Conservation (phyloP, 2,797 vertebrate species). For the Neosilurus mollespiculum region DNA sequence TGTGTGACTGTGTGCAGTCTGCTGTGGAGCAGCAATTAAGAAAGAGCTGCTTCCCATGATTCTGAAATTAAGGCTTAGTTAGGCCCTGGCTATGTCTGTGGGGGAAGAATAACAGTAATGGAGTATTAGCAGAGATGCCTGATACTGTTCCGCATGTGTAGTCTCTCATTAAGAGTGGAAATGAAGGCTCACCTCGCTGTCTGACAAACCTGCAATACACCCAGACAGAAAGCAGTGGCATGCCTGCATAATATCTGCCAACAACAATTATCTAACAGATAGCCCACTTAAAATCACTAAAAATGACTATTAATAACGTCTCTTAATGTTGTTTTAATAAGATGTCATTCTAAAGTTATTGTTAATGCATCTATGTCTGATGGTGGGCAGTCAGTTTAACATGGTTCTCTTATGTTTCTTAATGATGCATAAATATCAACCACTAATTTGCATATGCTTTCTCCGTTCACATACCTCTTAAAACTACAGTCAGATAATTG, state of each 20-base stretch:
- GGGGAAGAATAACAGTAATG: slow-evolving; percentile 33
- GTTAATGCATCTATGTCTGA: slow-evolving; percentile 23
- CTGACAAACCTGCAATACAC: slow-evolving; percentile 46
- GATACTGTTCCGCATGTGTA: slow-evolving; percentile 45
- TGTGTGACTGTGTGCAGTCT: slow-evolving; percentile 20
- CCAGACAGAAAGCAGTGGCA: slow-evolving; percentile 34
- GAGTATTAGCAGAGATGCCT: slow-evolving; percentile 28
- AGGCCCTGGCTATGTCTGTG: slow-evolving; percentile 14
- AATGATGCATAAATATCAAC: background rate
- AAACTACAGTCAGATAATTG: background rate
- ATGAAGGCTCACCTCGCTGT: slow-evolving; percentile 49
- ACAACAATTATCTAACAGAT: slow-evolving; percentile 43
- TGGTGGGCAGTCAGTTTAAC: background rate
- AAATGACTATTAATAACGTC: slow-evolving; percentile 41
- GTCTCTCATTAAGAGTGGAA: slow-evolving; percentile 54
- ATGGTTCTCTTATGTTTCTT: slow-evolving; percentile 6
- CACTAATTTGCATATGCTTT: background rate
- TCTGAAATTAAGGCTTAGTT: slow-evolving; percentile 45
- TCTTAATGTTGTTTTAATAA: slow-evolving; percentile 39
- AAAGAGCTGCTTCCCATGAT: slow-evolving; percentile 20
- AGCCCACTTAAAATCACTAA: slow-evolving; percentile 32
- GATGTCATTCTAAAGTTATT: slow-evolving; percentile 37
- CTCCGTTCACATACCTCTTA: background rate
- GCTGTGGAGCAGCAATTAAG: slow-evolving; percentile 38
- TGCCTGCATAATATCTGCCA: slow-evolving; percentile 50